Base-by-base conservation (phyloP, 2,888 invertebrate genomes). In the Torymus aiolomorphi region DNA sequence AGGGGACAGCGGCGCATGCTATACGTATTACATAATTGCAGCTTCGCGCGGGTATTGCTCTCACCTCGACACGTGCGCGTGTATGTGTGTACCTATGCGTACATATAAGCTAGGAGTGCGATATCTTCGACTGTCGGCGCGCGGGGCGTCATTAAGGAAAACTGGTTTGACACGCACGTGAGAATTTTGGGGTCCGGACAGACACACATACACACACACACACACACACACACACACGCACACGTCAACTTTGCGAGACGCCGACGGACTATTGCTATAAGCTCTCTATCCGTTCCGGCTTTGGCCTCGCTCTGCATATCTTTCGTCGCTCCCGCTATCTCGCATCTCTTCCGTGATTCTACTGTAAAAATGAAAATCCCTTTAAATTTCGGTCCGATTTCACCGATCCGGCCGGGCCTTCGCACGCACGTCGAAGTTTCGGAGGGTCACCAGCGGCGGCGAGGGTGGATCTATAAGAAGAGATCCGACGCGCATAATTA, bases 131-230 rank as follows among this genome's bases (percentile, higher is more conserved):
- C 13, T 54, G 42, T 52, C 16, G 18, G 75, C 13, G 51, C 18
- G 51, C 14, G n/a, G 11, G 61, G 31, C 13, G 52, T 75, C 78
- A 77, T 78, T 78, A 81, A 65, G 72, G 63, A 76, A 80, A 81
- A 81, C 81, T 76, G 78, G 81, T 81, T 81, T 77, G 24, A 67
- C 42, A 42, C 42, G 42, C 42, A 42, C 42, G 42, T 42, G 42
- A 42, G 42, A 42, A 42, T 42, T 42, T 42, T 42, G 42, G 42
- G 42, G 8, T 8, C 5, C 8, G 42, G 42, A 8, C 1, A 10
- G 8, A 10, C 31, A 31, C 31, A 31, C 31, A 14, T 52, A 16
- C 2, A n/a, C n/a, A n/a, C n/a, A n/a, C n/a, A n/a, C n/a, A n/a
- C n/a, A n/a, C n/a, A n/a, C n/a, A n/a, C n/a, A 16, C 49, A 52